Evolutionary conservation across 2,888 invertebrate species (phyloP), one percentile per base, ranked within the genome.

Genomic region (Sympetrum striolatum): DNA sequence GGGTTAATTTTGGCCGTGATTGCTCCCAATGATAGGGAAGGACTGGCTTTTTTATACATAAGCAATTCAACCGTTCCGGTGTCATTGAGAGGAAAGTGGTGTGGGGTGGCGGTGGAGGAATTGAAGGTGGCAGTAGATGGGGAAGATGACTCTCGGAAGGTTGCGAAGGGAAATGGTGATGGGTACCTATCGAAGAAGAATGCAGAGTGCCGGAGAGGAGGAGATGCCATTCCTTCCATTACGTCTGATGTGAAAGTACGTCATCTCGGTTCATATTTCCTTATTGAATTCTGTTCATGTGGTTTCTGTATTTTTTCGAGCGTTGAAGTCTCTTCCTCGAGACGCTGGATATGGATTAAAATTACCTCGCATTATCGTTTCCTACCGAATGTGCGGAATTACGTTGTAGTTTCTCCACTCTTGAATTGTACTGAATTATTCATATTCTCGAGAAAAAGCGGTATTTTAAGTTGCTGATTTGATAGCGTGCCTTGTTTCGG

Each of bases 11-110:
- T 15, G 82, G 58, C 18, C 82, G 82, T 82, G 82, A 82, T 82
- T 82, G 82, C 82, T 58, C 82, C 82, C 53, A 82, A 82, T 82
- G 82, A 82, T 82, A 82, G 82, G 82, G 82, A 58, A 35, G 73
- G 73, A 73, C 25, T 73, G 25, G 12, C 73, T 73, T 73, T 73
- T 73, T 73, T 73, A 73, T 31, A 31, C 73, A 31, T 73, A 73
- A 73, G 73, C 73, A 73, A 73, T 73, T 73, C 73, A 73, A 73
- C 25, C 73, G 73, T 73, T 73, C 73, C 73, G 73, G 73, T 73
- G 73, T 73, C 73, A 73, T 73, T 73, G 73, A 73, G 73, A 73
- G 12, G 53, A 53, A 18, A 15, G 53, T 53, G 53, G 73, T 31
- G 73, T 73, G 73, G 73, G 73, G 14, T 12, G 25, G 73, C 25